Evolutionary conservation across 1,140 invertebrate genomes (phyloP).

Genomic region (Dendroctonus ponderosae): DNA sequence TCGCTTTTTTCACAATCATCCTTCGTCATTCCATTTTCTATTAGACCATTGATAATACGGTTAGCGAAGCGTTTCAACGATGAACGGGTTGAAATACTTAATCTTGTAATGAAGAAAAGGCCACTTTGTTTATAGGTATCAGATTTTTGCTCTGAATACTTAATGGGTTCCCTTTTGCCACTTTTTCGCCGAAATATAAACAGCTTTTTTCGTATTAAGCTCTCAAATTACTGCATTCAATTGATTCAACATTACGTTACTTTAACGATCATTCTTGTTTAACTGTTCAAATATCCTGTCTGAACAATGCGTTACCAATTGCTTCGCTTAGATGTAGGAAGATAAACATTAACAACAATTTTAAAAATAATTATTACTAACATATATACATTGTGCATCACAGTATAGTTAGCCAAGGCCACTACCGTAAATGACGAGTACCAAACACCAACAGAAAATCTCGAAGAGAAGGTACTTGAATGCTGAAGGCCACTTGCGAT

Average conservation of each 20-base stretch:
- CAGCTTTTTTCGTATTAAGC: no score
- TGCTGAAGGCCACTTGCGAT: slow-evolving; percentile 2
- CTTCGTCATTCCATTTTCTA: slow-evolving; percentile 35
- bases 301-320: neutral
- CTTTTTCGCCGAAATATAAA: neutral
- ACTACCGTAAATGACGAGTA: slow-evolving; percentile 2
- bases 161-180: neutral
- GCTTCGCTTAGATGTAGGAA: slow-evolving; percentile 7
- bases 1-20: slow-evolving; percentile 28
- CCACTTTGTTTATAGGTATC: slow-evolving; percentile 12
- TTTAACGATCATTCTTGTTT: neutral
- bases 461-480: slow-evolving; percentile 14
- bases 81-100: slow-evolving; percentile 20
- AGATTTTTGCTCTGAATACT: slow-evolving; percentile 2
- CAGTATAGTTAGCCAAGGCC: slow-evolving; percentile 10
- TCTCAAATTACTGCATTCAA: neutral
- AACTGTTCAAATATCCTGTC: neutral
- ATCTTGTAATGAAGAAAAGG: slow-evolving; percentile 13
- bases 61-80: slow-evolving; percentile 27
- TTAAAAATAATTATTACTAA: slow-evolving; percentile 13
- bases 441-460: slow-evolving; percentile 19
- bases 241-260: neutral
- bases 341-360: slow-evolving; percentile 11
- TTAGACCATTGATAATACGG: slow-evolving; percentile 36
- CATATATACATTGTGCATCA: slow-evolving; percentile 15